Evolutionary conservation across 2,113 vertebrate species (phyloP).

Genomic region (Heterocephalus glaber): DNA sequence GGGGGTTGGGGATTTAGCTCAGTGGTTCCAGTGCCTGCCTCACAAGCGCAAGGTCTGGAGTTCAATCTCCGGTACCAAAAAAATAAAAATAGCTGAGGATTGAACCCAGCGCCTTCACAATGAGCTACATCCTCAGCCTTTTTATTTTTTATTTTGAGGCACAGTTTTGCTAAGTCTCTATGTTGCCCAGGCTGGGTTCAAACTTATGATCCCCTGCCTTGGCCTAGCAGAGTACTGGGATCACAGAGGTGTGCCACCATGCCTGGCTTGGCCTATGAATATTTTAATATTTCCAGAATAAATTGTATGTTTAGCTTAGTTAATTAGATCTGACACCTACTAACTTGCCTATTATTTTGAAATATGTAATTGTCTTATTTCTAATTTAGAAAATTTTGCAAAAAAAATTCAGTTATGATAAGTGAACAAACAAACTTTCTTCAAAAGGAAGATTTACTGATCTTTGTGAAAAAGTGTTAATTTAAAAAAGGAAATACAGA

Average conservation of each 20-base stretch:
- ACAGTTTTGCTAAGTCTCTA: neutral
- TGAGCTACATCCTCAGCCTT: neutral
- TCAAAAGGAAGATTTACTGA: neutral
- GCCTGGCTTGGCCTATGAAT: neutral
- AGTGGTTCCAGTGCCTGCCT: too few species aligned
- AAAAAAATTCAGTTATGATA: constrained; percentile 14
- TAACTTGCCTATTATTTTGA: constrained; percentile 2
- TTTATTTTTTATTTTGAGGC: neutral
- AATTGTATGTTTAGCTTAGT: constrained; percentile 20
- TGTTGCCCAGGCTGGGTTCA: neutral
- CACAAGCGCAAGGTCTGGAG: too few species aligned
- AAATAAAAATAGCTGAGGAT: neutral
- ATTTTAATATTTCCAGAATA: constrained; percentile 48
- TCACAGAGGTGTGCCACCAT: neutral
- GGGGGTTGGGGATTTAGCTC: too few species aligned
- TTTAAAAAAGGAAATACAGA: constrained; percentile 15
- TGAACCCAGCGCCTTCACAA: neutral
- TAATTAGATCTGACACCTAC: neutral
- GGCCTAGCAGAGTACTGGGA: neutral
- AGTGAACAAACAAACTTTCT: neutral
- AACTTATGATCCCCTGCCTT: neutral
- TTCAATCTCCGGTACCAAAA: too few species aligned
- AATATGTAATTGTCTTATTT: constrained; percentile 47
- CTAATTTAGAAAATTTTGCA: constrained; percentile 44
- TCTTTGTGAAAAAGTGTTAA: constrained; percentile 38